Conservation (phyloP, 2,797 vertebrate genomes). For the Dicrostonyx torquatus region DNA sequence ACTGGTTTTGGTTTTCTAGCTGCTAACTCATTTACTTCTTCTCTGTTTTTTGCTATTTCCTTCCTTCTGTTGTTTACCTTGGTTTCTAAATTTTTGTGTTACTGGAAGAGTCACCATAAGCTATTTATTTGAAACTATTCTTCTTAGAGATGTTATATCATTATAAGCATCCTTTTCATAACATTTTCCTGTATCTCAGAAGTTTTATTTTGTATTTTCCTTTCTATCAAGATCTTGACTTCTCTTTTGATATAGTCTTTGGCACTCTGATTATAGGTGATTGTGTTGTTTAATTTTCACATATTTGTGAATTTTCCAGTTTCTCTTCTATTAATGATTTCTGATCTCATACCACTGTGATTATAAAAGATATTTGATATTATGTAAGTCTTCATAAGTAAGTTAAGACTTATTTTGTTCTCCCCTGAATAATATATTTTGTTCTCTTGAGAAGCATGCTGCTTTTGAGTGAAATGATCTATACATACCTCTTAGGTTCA, state of each 20-base stretch:
- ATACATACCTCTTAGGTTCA: not conserved
- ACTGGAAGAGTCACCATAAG: not conserved
- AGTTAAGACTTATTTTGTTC: not conserved
- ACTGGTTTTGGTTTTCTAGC: not conserved
- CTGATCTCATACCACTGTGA: not conserved
- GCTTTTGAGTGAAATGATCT: not conserved
- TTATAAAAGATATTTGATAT: not conserved
- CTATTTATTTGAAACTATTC: not conserved
- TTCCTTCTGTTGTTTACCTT: not conserved
- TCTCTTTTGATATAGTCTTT: not conserved
- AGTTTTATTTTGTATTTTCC: not conserved
- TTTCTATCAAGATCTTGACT: not conserved
- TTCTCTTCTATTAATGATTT: conserved; percentile 1
- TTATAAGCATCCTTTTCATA: not conserved
- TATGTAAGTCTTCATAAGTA: not conserved
- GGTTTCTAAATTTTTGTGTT: not conserved
- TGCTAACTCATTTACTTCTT: not conserved
- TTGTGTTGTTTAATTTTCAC: not conserved
- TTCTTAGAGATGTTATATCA: not conserved
- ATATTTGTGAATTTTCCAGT: not conserved
- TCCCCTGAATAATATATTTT: not conserved
- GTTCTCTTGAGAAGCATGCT: not conserved
- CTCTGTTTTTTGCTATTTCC: not conserved
- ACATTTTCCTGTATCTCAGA: not conserved
- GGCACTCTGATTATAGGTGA: not conserved